A percentile compares a stretch with the other conserved stretches of the same genome.
Evolutionary conservation across 1,140 invertebrate species (phyloP).

Genomic region (Heliconius hermathena): DNA sequence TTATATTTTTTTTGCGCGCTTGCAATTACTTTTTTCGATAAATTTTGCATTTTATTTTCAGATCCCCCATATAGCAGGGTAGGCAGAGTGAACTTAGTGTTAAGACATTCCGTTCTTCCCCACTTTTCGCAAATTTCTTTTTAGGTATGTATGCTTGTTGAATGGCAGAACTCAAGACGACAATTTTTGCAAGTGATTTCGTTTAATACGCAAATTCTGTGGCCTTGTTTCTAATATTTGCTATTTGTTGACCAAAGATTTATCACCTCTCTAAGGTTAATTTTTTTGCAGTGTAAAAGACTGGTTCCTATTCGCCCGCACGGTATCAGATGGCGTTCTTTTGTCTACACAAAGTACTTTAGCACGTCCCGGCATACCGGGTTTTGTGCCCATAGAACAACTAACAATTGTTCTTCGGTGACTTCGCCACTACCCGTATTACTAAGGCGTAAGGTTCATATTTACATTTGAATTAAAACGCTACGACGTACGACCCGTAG

Average conservation of each 20-base stretch:
- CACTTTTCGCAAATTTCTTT: no score
- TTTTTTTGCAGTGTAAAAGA: conserved; percentile 31
- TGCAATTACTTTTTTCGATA: no score
- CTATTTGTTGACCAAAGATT: conserved; percentile 17
- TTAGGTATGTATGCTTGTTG: no score
- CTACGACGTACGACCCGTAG: conserved; percentile 4
- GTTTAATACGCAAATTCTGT: not conserved
- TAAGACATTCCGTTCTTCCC: no score
- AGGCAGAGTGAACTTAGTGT: no score
- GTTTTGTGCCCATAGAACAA: conserved; percentile 41
- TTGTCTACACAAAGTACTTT: conserved; percentile 62
- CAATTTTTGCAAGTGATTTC: not conserved
- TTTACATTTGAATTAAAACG: conserved; percentile 17
- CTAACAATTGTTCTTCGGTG: conserved; percentile 39
- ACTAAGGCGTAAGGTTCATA: conserved; percentile 26
- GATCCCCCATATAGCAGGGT: no score
- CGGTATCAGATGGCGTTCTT: conserved; percentile 66
- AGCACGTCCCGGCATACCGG: conserved; percentile 52
- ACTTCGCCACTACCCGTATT: conserved; percentile 39
- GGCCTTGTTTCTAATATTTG: not conserved
- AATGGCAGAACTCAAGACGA: no score
- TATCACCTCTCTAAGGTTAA: conserved; percentile 28
- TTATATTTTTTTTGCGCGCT: not conserved
- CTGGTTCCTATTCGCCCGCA: conserved; percentile 36
- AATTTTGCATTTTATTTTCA: no score